Base-by-base conservation (phyloP, 2,113 vertebrate species). In the Sardina pilchardus region DNA sequence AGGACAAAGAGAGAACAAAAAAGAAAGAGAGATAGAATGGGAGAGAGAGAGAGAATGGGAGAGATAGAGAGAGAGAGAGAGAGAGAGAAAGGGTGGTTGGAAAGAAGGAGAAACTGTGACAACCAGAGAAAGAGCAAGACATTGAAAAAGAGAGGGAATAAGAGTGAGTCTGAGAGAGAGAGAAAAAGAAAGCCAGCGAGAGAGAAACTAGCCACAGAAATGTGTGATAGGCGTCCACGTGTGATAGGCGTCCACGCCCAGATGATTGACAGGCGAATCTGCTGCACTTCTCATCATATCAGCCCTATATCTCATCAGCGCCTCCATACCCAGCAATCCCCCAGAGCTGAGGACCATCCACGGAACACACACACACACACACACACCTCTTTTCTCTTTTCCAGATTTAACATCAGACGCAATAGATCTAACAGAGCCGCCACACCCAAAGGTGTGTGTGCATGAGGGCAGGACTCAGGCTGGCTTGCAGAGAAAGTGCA, bases 151-250 rank as follows among this genome's bases (percentile, higher is more conserved):
- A 43, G 16, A 21, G 36, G 4, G 21, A 83, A 45, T 36, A 26
- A 42, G 19, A 84, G 53, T 48, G 43, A 21, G 71, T 47, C 39
- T n/a, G n/a, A 67, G 24, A 81, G 39, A 9, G 36, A 81, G 81
- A 47, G 17, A 44, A 26, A 67, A 8, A 26, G 63, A 47, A 43
- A 53, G n/a, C n/a, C n/a, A n/a, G n/a, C n/a, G n/a, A n/a, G n/a
- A n/a, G n/a, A n/a, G 59, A 71, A 85, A 47, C 7, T 48, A 84
- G 59, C n/a, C n/a, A 63, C 24, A 63, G 6, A n/a, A n/a, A n/a
- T n/a, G 81, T 45, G 78, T 42, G 36, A 7, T 24, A 7, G 24
- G 24, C 7, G 21, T 24, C 6, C 21, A 24, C 19, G 81, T 45
- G 78, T 42, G 36, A 7, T 24, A 7, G 24, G 24, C 7, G 21